phyloP scores from a whole-genome alignment of 2,888 invertebrate species.

The Philhelius pedissequus region DNA sequence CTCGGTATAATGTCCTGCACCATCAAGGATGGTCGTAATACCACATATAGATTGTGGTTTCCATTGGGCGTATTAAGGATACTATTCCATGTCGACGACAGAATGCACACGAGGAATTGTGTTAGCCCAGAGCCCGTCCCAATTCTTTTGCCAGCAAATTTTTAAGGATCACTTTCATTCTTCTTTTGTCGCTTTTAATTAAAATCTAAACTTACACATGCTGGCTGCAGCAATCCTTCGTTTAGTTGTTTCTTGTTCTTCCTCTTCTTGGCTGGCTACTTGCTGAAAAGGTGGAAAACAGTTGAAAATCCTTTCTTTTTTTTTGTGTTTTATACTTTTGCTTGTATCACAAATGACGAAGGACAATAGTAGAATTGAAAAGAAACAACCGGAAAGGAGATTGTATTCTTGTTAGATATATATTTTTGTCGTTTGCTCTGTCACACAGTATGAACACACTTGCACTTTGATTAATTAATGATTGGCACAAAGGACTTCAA shows the following conservation, averaged over 20 bases:
- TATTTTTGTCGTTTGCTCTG: conserved; percentile 7
- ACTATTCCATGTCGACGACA: conserved; percentile 36
- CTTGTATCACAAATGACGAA: conserved; percentile 27
- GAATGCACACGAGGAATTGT: conserved; percentile 24
- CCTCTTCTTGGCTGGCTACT: neutral
- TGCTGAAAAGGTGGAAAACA: conserved; percentile 38
- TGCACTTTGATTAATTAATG: conserved; percentile 67
- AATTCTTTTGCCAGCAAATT: conserved; percentile 4
- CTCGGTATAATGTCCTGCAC: neutral
- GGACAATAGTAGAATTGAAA: conserved; percentile 52
- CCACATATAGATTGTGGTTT: conserved; percentile 65
- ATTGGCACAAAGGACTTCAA: conserved; percentile 44
- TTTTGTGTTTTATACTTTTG: neutral
- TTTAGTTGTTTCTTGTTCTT: conserved; percentile 6
- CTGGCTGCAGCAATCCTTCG: conserved; percentile 42
- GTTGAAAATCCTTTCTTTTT: conserved; percentile 38
- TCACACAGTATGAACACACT: conserved; percentile 45
- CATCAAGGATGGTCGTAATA: conserved; percentile 15
- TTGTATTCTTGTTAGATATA: conserved; percentile 22
- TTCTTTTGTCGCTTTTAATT: conserved; percentile 63
- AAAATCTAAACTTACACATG: conserved; percentile 68
- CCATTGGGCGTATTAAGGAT: neutral
- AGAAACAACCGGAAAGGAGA: conserved; percentile 58
- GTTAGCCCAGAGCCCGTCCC: neutral
- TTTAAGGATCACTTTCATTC: conserved; percentile 67